A percentile compares a stretch with the other conserved stretches of the same genome.
Conservation (phyloP, 2,113 vertebrate species). For the Emydocephalus ijimae region DNA sequence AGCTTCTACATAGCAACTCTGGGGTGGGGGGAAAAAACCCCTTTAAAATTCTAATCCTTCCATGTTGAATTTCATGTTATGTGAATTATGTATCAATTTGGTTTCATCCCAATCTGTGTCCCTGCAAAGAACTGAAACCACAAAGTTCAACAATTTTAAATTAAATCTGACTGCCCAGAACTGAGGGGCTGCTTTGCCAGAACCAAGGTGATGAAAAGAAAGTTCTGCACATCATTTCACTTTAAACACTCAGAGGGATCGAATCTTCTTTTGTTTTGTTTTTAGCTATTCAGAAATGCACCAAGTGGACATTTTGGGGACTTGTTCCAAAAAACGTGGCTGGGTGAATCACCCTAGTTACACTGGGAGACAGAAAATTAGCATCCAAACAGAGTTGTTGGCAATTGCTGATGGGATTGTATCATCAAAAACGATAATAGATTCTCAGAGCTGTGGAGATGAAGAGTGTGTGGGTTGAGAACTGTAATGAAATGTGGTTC, state of each 20-base stretch:
- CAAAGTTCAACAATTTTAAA: neutral
- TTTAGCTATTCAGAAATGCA: neutral
- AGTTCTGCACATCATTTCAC: neutral
- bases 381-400: neutral
- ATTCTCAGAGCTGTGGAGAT: too few relatives aligned
- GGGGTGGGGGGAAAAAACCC: accelerated
- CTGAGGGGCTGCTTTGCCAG: neutral
- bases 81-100: neutral
- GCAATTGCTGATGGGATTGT: neutral
- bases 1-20: neutral
- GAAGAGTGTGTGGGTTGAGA: neutral
- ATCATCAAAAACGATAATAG: neutral
- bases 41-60: neutral
- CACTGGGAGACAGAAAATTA: neutral
- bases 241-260: neutral
- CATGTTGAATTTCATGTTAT: neutral
- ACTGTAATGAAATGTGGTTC: neutral
- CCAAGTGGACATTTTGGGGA: neutral
- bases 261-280: neutral
- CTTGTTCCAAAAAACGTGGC: neutral
- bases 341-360: constrained; percentile 1
- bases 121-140: neutral
- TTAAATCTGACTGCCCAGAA: neutral
- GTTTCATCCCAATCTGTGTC: neutral
- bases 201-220: neutral